Evolutionary conservation across 2,888 invertebrate genomes (phyloP), one percentile per base, ranked within the genome.

Genomic region (Hypena proboscidalis): DNA sequence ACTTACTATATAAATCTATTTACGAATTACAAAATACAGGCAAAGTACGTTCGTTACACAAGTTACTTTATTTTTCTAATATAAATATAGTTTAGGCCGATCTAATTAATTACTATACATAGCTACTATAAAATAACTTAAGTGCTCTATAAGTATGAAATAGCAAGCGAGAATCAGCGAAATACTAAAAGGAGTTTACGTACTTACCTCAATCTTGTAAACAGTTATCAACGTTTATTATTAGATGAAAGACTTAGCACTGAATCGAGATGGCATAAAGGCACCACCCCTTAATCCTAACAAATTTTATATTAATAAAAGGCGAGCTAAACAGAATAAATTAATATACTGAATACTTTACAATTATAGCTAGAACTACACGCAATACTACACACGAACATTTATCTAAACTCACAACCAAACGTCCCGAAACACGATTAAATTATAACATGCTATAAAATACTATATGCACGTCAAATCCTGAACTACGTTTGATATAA

Each of bases 21-120:
- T 29, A 33, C 21, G 26, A 27, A 21, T 33, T 17, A 23, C 6
- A 33, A 21, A 33, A 22, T 27, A 33, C 33, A 21, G 27, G 17
- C 33, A 40, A 33, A 33, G 7, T 26, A 15, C 21, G 22, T 17
- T 21, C 37, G 10, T 30, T 37, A 22, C 29, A 7, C 10, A 8
- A 15, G 7, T 19, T 19, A 21, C 5, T 40, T 33, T 20, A 23
- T 32, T 32, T 33, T 40, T 27, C 7, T 17, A 20, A 27, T 21
- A 11, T 23, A 10, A 20, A 11, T 20, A 19, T 35, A 20, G 8
- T 20, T 27, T 11, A 25, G 8, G 19, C 5, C 4, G 26, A n/a
- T 20, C 17, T 13, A 13, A 20, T 26, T 8, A 26, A 8, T 17
- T 10, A 1, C 4, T 13, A n/a, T 19, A 26, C 13, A 19, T 19